Evolutionary conservation across 2,113 vertebrate species (phyloP), one percentile per base, ranked within the genome.

Genomic region (Ramphastos sulfuratus): DNA sequence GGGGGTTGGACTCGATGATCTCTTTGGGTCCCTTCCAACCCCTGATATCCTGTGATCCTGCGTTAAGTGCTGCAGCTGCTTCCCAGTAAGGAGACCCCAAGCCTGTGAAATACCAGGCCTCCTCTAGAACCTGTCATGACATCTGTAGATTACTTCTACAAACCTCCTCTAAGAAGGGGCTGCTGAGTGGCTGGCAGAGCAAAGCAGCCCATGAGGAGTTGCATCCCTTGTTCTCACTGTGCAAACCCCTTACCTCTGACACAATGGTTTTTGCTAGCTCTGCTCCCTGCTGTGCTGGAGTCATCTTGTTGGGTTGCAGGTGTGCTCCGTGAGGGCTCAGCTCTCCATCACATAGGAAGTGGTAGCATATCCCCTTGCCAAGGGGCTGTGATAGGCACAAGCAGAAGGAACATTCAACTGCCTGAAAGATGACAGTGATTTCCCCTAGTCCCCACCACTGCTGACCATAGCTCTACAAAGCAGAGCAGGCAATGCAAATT

Each of bases 221-320:
- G 56, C 28, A 33, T 12, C 12, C 16, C 50, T 6, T 1, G 8
- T 15, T 65, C 9, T 60, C 2, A 0, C 20, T 27, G 2, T 20
- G 61, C 54, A 71, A 35, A 28, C 14, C 19, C 17, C 46, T 33
- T 59, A 27, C 35, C 31, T 24, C n/a, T 50, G 48, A 6, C 21
- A 4, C 0, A 0, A 20, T 28, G 21, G 15, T 25, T 87, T 27
- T 31, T 64, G 16, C 37, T 59, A 9, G 46, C 56, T 79, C 75
- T 93, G 78, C 58, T 89, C 31, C 42, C 74, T 37, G 42, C 31
- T 12, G 3, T 46, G 35, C 74, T 39, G 50, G 31, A 71, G 54
- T 9, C 25, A 39, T 15, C 33, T 39, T 76, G 55, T 1, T 74
- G 71, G 35, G 30, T 73, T 78, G 20, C 71, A 82, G 67, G 30